These are phyloP conservation scores for Malaclemys terrapin DNA, from an alignment of 2,113 vertebrate species.

Conservation along the genomic window DNA sequence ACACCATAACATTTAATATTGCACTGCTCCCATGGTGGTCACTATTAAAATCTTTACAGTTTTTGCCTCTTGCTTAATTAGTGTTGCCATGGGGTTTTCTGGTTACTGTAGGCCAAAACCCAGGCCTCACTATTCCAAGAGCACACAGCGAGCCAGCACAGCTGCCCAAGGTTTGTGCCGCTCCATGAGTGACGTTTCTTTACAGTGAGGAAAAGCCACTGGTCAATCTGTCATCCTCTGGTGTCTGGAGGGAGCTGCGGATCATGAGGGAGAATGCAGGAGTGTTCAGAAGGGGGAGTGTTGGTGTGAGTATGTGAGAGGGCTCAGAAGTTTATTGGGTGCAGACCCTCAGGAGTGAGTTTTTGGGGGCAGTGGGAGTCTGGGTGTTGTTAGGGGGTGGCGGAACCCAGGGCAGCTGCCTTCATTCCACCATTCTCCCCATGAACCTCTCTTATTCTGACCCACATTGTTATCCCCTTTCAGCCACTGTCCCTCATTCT, in stretches of 20 bases:
- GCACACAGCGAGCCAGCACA: fast-evolving
- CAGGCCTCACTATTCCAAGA: background rate
- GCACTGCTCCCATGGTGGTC: background rate
- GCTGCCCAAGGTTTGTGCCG: background rate
- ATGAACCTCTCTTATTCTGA: background rate
- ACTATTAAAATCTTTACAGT: background rate
- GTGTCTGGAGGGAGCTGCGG: too few species aligned
- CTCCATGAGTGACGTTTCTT: background rate
- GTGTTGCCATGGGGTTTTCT: background rate
- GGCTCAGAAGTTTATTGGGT: background rate
- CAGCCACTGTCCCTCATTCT: background rate
- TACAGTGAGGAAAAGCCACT: background rate
- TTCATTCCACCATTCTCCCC: background rate
- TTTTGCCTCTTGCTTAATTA: background rate
- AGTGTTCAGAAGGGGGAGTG: too few species aligned
- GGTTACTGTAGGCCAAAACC: background rate
- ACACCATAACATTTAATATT: background rate
- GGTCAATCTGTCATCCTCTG: background rate
- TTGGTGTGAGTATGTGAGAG: background rate
- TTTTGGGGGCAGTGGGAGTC: background rate
- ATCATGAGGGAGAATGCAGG: background rate
- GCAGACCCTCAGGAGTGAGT: background rate
- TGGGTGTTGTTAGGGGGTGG: background rate
- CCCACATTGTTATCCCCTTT: background rate
- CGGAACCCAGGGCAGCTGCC: background rate